phyloP scores from a whole-genome alignment of 2,113 vertebrate species.

The Ondatra zibethicus region DNA sequence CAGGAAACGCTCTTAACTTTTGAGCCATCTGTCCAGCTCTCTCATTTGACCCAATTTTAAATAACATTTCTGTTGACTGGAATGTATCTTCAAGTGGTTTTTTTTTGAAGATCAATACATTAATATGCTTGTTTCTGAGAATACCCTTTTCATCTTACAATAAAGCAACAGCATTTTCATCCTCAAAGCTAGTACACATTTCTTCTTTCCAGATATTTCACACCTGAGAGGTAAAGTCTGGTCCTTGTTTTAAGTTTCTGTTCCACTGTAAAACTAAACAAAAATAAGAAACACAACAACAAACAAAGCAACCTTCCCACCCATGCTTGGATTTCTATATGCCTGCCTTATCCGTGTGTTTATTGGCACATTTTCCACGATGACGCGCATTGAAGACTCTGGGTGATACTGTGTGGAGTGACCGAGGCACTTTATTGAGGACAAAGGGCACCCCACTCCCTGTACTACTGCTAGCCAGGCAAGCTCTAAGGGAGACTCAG shows the following conservation, averaged over 20 bases:
- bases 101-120: background rate
- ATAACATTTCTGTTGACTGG: background rate
- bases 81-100: background rate
- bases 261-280: background rate
- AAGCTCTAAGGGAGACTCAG: background rate
- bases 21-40: background rate
- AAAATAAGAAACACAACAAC: background rate
- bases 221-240: background rate
- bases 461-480: background rate
- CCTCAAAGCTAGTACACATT: background rate
- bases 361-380: background rate
- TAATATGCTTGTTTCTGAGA: background rate
- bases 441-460: background rate
- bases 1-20: background rate
- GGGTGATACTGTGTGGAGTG: background rate
- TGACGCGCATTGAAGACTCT: background rate
- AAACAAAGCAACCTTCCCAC: background rate
- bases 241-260: background rate
- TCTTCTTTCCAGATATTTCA: background rate
- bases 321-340: background rate
- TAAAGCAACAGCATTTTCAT: background rate
- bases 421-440: background rate
- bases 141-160: background rate
- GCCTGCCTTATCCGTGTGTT: background rate
- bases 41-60: background rate